Percentiles rank a stretch among this genome's conserved stretches.
phyloP scores from a whole-genome alignment of 2,797 vertebrate species.

The Scomberomorus guttatus region DNA sequence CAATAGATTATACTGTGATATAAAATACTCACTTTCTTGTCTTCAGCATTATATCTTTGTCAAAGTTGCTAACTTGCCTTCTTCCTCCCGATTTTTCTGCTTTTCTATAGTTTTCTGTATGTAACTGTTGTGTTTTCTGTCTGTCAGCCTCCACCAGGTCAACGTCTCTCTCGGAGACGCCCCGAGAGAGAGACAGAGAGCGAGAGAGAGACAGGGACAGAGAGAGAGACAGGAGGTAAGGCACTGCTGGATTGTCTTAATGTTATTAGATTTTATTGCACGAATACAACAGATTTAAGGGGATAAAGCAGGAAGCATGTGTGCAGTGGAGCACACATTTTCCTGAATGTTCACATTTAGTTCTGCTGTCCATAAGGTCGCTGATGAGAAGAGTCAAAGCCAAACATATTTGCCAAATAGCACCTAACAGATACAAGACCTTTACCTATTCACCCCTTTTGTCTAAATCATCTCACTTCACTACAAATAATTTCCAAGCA shows the following conservation, averaged over 20 bases:
- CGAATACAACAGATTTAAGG: not conserved
- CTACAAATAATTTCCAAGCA: not conserved
- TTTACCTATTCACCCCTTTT: too few relatives aligned
- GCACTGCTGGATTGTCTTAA: not conserved
- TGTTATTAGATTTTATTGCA: not conserved
- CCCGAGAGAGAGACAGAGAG: conserved; percentile 79
- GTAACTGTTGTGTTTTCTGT: too few relatives aligned
- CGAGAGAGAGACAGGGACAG: conserved; percentile 47
- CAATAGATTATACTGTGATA: too few relatives aligned
- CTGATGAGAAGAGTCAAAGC: not conserved
- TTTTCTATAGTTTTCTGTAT: too few relatives aligned
- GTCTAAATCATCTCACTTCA: too few relatives aligned
- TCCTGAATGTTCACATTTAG: not conserved
- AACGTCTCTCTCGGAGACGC: conserved; percentile 65
- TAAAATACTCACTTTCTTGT: too few relatives aligned
- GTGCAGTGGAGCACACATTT: too few relatives aligned
- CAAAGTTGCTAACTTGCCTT: not conserved
- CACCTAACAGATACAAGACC: too few relatives aligned
- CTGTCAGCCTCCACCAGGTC: conserved; percentile 85
- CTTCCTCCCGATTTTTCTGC: too few relatives aligned
- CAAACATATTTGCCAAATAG: too few relatives aligned
- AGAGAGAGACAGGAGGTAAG: conserved; percentile 91
- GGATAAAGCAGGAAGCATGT: too few relatives aligned
- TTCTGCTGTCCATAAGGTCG: too few relatives aligned
- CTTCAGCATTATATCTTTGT: not conserved